phyloP scores from a whole-genome alignment of 2,888 invertebrate genomes.

The Bombylius discolor region DNA sequence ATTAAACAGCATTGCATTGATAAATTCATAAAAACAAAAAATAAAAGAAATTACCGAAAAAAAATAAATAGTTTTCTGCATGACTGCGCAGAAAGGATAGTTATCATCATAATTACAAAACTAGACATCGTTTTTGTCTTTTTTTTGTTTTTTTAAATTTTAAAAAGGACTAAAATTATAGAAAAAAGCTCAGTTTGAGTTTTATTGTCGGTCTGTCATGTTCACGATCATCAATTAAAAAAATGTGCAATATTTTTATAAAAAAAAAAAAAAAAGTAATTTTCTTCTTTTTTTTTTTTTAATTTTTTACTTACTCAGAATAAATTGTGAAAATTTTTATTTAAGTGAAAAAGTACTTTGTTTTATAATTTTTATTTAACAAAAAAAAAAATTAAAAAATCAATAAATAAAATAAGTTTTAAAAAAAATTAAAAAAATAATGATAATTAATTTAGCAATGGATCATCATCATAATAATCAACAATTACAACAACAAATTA shows the following conservation, averaged over 20 bases:
- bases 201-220: constrained; percentile 5
- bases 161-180: neutral
- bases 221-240: neutral
- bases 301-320: too few relatives aligned
- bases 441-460: constrained; percentile 18
- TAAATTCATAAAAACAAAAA: neutral
- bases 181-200: constrained; percentile 5
- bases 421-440: constrained; percentile 3
- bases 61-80: constrained; percentile 18
- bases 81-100: constrained; percentile 25
- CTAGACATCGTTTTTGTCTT: neutral
- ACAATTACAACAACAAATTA: constrained; percentile 1
- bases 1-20: constrained; percentile 3
- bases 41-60: neutral
- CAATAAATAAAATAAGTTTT: too few relatives aligned
- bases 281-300: too few relatives aligned
- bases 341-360: too few relatives aligned
- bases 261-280: too few relatives aligned
- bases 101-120: neutral
- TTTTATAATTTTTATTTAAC: too few relatives aligned
- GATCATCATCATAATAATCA: neutral
- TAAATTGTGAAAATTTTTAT: too few relatives aligned
- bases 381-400: too few relatives aligned
- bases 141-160: too few relatives aligned
- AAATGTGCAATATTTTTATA: too few relatives aligned